These are phyloP conservation scores for Cephus cinctus DNA, from an alignment of 1,140 invertebrate species.

Conservation along the genomic window DNA sequence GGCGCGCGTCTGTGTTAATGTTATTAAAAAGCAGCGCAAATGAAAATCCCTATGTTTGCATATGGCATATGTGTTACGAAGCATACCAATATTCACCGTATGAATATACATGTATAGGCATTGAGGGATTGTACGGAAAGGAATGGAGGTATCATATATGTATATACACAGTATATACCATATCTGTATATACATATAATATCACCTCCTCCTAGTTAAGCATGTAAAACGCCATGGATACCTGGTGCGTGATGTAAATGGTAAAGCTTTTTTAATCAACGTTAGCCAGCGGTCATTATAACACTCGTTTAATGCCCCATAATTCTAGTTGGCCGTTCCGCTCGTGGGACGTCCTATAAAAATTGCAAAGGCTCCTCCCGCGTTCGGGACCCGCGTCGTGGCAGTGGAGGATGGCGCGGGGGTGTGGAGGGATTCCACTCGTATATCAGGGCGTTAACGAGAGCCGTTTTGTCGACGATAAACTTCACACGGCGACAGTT, in stretches of 20 bases:
- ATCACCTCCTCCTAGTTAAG: background rate
- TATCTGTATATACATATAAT: background rate
- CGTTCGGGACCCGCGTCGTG: conserved; percentile 48
- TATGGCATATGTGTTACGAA: too few species aligned
- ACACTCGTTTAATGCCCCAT: conserved; percentile 43
- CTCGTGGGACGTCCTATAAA: conserved; percentile 18
- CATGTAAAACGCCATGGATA: conserved; percentile 1
- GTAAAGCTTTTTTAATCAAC: conserved; percentile 48
- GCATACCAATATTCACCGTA: background rate
- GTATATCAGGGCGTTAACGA: conserved; percentile 51
- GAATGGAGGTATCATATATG: background rate
- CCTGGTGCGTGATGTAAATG: too few species aligned
- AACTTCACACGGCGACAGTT: conserved; percentile 34
- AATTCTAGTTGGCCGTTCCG: conserved; percentile 22
- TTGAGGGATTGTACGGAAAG: background rate
- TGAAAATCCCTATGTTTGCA: conserved; percentile 25
- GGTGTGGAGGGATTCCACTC: too few species aligned
- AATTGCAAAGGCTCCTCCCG: conserved; percentile 32
- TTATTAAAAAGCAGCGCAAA: conserved; percentile 40
- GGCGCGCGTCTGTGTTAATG: conserved; percentile 33
- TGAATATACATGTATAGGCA: background rate
- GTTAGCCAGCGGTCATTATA: conserved; percentile 38
- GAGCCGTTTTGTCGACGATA: conserved; percentile 47
- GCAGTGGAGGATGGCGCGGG: too few species aligned
- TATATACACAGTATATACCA: background rate